Evolutionary conservation across 2,113 vertebrate species (phyloP), one percentile per base, ranked within the genome.

Genomic region (Isichthys henryi): DNA sequence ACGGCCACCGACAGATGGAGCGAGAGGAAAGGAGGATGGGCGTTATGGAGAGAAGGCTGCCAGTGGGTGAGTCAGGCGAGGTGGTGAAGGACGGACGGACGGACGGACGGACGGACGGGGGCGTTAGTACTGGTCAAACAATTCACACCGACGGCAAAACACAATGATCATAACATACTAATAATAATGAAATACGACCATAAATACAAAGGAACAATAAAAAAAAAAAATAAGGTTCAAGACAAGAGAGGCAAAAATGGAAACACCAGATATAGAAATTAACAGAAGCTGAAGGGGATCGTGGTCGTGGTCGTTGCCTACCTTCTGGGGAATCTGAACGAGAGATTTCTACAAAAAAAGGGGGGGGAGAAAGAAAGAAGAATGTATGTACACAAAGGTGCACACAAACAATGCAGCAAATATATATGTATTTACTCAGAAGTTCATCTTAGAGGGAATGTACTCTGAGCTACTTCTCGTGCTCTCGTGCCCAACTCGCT

Each of bases 321-420:
- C 96, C 96, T 97, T 97, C 95, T 96, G 95, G 95, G 95, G 95
- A 96, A 96, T 95, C 96, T 96, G 95, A 97, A 93, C 96, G 97
- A 97, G 95, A 97, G 96, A 97, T 97, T 97, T 97, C 97, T 97
- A 97, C 95, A 96, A 94, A 96, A 95, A 95, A 93, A 95, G 91
- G 93, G 92, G 94, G 89, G 84, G 56, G 56, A 62, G 87, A 89
- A 92, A 92, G 91, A 94, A 95, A 94, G 95, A 91, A 94, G 94
- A 94, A 94, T 58, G 92, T 91, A 93, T 93, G 93, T 94, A 94
- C 92, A 93, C 94, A 93, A 70, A 89, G 89, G 90, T 91, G 92
- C 88, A 91, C 91, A 92, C 87, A 91, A 92, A 91, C 80, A 49
- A 27, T 52, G n/a, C 35, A 88, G 62, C 56, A 85, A 77, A 39